Evolutionary conservation across 2,888 invertebrate genomes (phyloP).

Genomic region (Leptarthrus brevirostris): DNA sequence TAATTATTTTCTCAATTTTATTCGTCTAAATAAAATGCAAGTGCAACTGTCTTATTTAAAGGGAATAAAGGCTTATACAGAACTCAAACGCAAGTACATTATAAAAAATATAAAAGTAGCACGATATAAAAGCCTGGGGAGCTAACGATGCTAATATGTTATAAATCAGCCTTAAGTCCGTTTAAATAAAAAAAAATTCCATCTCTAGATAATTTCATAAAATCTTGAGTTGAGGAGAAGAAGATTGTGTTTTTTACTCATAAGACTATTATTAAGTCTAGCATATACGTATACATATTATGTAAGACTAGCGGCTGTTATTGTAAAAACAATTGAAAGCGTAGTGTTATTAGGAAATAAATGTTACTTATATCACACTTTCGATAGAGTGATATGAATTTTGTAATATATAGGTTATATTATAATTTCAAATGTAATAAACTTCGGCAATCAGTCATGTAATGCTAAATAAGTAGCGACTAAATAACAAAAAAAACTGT

Average conservation of each 20-base stretch:
- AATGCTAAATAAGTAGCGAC: slow-evolving; percentile 35
- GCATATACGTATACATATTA: slow-evolving; percentile 15
- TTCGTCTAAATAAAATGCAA: not conserved
- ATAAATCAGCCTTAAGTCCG: slow-evolving; percentile 20
- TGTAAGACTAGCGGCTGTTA: slow-evolving; percentile 47
- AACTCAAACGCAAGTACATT: too few relatives aligned
- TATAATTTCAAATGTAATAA: not conserved
- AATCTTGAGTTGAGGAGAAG: slow-evolving; percentile 12
- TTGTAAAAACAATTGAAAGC: slow-evolving; percentile 32
- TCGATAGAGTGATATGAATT: slow-evolving; percentile 35
- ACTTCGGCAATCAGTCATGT: slow-evolving; percentile 46
- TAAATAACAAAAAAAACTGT: slow-evolving; percentile 36
- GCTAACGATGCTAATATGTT: slow-evolving; percentile 12
- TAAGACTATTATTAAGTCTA: slow-evolving; percentile 11
- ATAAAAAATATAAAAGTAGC: not conserved
- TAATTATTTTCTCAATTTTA: too few relatives aligned
- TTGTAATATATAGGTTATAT: slow-evolving; percentile 35
- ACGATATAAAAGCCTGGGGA: slow-evolving; percentile 5
- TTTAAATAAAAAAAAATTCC: slow-evolving; percentile 1
- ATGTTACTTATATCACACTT: slow-evolving; percentile 26
- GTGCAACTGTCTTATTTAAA: not conserved
- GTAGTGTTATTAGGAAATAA: slow-evolving; percentile 43
- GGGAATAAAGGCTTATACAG: too few relatives aligned
- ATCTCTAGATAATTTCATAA: slow-evolving; percentile 27
- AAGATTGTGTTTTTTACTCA: slow-evolving; percentile 3